Evolutionary conservation across 2,888 invertebrate species (phyloP).

Genomic region (Reticulitermes lucifugus): DNA sequence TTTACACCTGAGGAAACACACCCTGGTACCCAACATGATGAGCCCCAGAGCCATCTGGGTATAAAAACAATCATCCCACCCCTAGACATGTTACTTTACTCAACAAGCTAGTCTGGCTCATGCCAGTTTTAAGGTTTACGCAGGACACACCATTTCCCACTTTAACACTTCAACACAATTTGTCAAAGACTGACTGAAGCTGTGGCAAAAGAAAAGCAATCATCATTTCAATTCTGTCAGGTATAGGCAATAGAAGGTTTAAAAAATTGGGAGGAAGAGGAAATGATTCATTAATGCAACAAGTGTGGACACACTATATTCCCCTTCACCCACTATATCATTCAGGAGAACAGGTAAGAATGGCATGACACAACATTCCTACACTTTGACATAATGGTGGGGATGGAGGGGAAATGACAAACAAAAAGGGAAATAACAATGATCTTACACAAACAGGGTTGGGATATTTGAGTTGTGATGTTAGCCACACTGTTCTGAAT

Average conservation of each 20-base stretch:
- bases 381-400: background rate
- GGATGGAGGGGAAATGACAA: background rate
- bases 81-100: no score
- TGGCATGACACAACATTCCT: background rate
- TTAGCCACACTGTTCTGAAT: background rate
- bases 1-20: no score
- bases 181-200: no score
- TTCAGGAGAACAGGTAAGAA: background rate
- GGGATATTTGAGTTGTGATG: background rate
- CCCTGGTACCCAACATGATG: no score
- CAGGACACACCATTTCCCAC: no score
- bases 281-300: background rate
- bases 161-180: no score
- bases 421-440: background rate
- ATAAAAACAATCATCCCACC: no score
- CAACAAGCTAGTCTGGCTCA: no score
- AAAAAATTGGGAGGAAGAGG: background rate
- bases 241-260: background rate
- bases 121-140: no score
- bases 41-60: no score
- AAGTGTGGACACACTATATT: background rate
- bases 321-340: background rate
- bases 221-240: background rate
- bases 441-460: background rate
- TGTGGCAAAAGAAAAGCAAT: background rate